Evolutionary conservation across 2,113 vertebrate species (phyloP).

Genomic region (Hippocampus zosterae): DNA sequence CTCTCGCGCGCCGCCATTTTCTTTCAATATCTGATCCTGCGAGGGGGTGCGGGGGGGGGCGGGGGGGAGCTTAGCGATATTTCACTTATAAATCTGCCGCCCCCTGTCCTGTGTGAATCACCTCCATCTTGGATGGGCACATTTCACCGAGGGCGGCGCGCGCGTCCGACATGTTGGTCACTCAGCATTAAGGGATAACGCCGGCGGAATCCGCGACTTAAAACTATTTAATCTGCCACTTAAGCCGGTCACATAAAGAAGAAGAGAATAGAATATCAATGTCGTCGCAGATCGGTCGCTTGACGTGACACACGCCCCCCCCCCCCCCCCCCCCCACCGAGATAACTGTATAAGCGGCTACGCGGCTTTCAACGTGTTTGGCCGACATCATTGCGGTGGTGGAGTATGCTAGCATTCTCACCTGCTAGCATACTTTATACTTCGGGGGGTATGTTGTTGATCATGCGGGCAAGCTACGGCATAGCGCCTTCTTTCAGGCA

Average conservation of each 20-base stretch:
- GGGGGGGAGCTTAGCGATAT: conserved; percentile 55
- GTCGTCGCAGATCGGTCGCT: neutral
- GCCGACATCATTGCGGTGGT: conserved; percentile 4
- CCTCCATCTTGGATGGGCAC: conserved; percentile 21
- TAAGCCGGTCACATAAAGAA: neutral
- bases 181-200: conserved; percentile 44
- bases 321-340: too few relatives aligned
- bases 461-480: conserved; percentile 7
- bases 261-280: neutral
- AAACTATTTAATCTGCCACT: conserved; percentile 6
- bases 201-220: conserved; percentile 16
- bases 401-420: too few relatives aligned
- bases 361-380: neutral
- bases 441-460: conserved; percentile 23
- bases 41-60: too few relatives aligned
- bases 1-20: conserved; percentile 61
- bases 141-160: conserved; percentile 9
- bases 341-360: neutral
- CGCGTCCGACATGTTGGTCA: conserved; percentile 31
- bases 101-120: conserved; percentile 37
- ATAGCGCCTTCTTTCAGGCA: conserved; percentile 11
- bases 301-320: too few relatives aligned
- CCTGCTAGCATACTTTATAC: neutral
- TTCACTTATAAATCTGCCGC: conserved; percentile 54
- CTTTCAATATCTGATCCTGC: conserved; percentile 58